phyloP scores from a whole-genome alignment of 2,888 invertebrate species.

The Trypoxylon attenuatum region DNA sequence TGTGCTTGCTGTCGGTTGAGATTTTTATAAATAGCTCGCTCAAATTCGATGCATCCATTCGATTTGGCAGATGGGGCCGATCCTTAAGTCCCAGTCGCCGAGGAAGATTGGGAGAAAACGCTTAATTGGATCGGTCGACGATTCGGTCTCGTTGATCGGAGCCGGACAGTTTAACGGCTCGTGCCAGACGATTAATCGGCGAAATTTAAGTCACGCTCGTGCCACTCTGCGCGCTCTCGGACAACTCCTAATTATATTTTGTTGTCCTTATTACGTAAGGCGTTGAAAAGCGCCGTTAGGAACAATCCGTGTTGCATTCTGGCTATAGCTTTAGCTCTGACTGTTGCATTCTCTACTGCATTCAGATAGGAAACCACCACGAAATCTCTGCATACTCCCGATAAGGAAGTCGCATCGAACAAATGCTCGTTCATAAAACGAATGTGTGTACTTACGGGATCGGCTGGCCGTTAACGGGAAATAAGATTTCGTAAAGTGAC shows the following conservation, averaged over 20 bases:
- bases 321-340: neutral
- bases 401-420: slow-evolving; percentile 1
- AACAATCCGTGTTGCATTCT: neutral
- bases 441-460: neutral
- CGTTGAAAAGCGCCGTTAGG: neutral
- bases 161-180: slow-evolving; percentile 40
- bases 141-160: slow-evolving; percentile 46
- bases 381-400: neutral
- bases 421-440: neutral
- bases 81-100: too few species aligned
- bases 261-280: neutral
- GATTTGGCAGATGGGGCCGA: too few species aligned
- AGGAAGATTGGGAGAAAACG: slow-evolving; percentile 32
- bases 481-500: slow-evolving; percentile 25
- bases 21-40: too few species aligned
- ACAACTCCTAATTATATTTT: slow-evolving; percentile 27
- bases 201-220: slow-evolving; percentile 30
- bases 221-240: slow-evolving; percentile 10
- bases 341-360: neutral
- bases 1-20: too few species aligned
- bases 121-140: slow-evolving; percentile 46
- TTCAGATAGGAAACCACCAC: neutral
- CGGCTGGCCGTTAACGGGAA: slow-evolving; percentile 18
- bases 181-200: slow-evolving; percentile 35
- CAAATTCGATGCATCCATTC: too few species aligned